A percentile compares a stretch with the other conserved stretches of the same genome.
phyloP scores from a whole-genome alignment of 2,113 vertebrate species.

The Hystrix cristata region DNA sequence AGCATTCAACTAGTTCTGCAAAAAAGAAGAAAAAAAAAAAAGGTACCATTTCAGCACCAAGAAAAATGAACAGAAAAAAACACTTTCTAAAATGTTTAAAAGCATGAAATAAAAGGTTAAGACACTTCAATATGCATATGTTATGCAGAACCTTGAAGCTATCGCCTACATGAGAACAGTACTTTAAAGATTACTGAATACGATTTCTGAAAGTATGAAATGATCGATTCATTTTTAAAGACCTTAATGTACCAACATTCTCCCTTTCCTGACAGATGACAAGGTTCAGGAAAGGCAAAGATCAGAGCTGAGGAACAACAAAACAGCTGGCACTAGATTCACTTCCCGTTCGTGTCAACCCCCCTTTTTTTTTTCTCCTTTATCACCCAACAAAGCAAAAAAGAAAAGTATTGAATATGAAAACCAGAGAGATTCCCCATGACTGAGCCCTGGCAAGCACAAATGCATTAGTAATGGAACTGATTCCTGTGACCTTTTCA shows the following conservation, averaged over 20 bases:
- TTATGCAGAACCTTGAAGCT: background rate
- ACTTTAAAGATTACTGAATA: constrained; percentile 53
- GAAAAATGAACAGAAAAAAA: constrained; percentile 62
- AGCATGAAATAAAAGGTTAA: constrained; percentile 61
- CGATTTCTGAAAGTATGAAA: constrained; percentile 42
- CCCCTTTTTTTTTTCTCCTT: background rate
- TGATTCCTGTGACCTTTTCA: constrained; percentile 80
- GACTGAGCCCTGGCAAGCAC: constrained; percentile 65
- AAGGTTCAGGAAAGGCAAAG: constrained; percentile 61
- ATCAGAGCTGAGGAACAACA: constrained; percentile 51
- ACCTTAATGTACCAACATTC: constrained; percentile 16
- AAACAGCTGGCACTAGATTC: constrained; percentile 4
- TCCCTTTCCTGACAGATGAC: constrained; percentile 65
- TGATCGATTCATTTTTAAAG: constrained; percentile 59
- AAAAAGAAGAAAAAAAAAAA: background rate
- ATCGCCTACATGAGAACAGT: background rate
- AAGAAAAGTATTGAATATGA: constrained; percentile 54
- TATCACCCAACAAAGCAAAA: constrained; percentile 68
- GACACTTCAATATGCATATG: constrained; percentile 45
- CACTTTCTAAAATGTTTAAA: constrained; percentile 42
- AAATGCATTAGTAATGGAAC: constrained; percentile 69
- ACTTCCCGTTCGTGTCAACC: background rate
- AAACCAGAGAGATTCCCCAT: constrained; percentile 49
- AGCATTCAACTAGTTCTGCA: background rate
- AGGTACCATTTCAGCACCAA: background rate